Base-by-base conservation (phyloP, 2,797 vertebrate genomes). In the Borostomias antarcticus region DNA sequence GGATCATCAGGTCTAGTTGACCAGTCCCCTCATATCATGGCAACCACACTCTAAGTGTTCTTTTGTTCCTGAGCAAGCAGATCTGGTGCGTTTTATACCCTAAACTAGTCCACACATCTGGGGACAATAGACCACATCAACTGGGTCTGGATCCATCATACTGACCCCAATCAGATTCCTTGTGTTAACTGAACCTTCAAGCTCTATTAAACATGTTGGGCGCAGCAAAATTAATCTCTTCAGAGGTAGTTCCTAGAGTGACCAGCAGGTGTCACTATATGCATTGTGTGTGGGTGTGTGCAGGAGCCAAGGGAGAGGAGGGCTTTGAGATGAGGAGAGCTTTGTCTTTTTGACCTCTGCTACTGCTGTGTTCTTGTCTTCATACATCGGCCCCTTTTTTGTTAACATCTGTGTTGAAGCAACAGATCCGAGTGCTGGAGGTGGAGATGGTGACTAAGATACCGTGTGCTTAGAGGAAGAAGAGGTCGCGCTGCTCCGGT, bases 181-280 rank as follows among this genome's bases (percentile, higher is more conserved):
- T 57, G 11, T 57, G 30, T 57, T 57, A 19, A 56, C 17, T 25
- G 51, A 13, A 26, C 51, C 15, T 13, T 53, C 15, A 26, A 29
- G 23, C 26, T n/a, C 26, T 25, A 10, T 53, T 53, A 15, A 53
- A 53, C 51, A 53, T 15, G 15, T 26, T 10, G 28, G 51, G 4
- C 2, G 23, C 25, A 28, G 13, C 2, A 53, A 26, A 23, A 53
- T 4, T 15, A 7, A 13, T 35, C 32, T 19, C 6, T 21, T 19
- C 1, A 10, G 3, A 47, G 37, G 17, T 29, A 4, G 40, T 69
- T 68, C 45, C 15, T 1, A 7, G 0, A 54, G 10, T 28, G 35
- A 51, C 89, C 91, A 89, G 83, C 75, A 90, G 92, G 76, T 90
- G 92, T 86, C 90, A 81, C 82, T 86, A 75, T 79, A 76, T 63